Base-by-base conservation (phyloP, 2,888 invertebrate species). In the Perizoma flavofasciatum region DNA sequence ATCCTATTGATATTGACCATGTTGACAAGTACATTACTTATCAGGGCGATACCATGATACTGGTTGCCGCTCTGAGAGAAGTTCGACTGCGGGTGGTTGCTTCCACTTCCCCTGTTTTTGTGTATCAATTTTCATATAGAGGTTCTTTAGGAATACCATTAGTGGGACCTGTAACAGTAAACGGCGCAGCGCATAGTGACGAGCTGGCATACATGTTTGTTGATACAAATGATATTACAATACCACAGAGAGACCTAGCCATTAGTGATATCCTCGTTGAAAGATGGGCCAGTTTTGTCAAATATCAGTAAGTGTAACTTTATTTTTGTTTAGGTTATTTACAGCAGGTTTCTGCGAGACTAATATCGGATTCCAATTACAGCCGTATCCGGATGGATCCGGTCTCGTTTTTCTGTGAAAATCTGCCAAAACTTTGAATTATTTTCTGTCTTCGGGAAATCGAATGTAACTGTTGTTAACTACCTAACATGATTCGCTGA, bases 81-180 rank as follows among this genome's bases (percentile, higher is more conserved):
- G 75, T 72, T 6, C 76, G 77, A 11, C 53, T 83, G 46, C 80
- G 91, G 43, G 78, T 79, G 0, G 10, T 55, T 9, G 49, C 55
- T 6, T 78, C 82, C 5, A 63, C 55, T 41, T 60, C 70, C 9
- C 66, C 78, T 11, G 69, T 85, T 4, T 90, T 85, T 74, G 66
- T 91, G 40, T 91, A 90, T 66, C 85, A 90, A 63, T 91, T 90
- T 75, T 91, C 89, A 8, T 89, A 90, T 57, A 83, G 82, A 66
- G 88, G 90, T 9, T 37, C 63, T 8, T 70, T 88, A 43, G 87
- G 86, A 45, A 71, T 76, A 60, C 72, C 79, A 11, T 82, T 87
- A 59, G 73, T 72, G 6, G 83, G 83, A 11, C 83, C 86, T 10
- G 6, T 88, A 8, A 61, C 66, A 41, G 71, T 86, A 6, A 69